phyloP scores from a whole-genome alignment of 2,113 vertebrate species.

The Sebastes fasciatus region DNA sequence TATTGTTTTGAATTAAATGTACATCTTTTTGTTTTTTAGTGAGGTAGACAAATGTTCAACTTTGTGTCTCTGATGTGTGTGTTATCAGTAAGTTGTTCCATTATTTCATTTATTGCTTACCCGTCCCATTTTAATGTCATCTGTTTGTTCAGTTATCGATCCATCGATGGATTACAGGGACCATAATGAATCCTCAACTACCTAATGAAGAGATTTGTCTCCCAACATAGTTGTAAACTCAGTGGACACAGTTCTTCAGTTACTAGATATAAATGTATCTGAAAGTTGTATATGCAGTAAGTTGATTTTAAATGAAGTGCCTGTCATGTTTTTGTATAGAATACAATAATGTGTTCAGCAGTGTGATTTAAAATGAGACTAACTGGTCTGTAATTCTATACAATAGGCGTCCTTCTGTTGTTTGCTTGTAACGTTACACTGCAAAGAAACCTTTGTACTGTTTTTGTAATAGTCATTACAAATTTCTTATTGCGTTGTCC shows the following conservation, averaged over 20 bases:
- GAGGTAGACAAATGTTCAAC: background rate
- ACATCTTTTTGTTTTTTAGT: background rate
- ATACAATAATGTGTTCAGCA: conserved; percentile 16
- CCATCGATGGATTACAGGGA: conserved; percentile 20
- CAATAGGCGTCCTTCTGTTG: conserved; percentile 8
- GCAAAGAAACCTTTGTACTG: conserved; percentile 34
- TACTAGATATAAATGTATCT: background rate
- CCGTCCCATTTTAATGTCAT: background rate
- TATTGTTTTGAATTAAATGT: background rate
- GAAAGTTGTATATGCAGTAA: background rate
- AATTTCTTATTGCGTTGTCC: conserved; percentile 18
- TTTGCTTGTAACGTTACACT: background rate
- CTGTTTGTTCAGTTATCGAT: background rate
- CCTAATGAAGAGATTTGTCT: background rate
- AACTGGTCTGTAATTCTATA: conserved; percentile 10
- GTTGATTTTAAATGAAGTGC: conserved; percentile 64
- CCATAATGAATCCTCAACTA: conserved; percentile 12
- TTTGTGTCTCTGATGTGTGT: background rate
- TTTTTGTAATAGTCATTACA: conserved; percentile 29
- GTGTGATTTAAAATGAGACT: background rate
- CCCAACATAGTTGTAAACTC: background rate
- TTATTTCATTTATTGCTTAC: background rate
- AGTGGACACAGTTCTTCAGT: background rate
- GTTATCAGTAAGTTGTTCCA: background rate
- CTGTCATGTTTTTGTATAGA: conserved; percentile 54